Evolutionary conservation across 2,113 vertebrate genomes (phyloP), one percentile per base, ranked within the genome.

Genomic region (Neogobius melanostomus): DNA sequence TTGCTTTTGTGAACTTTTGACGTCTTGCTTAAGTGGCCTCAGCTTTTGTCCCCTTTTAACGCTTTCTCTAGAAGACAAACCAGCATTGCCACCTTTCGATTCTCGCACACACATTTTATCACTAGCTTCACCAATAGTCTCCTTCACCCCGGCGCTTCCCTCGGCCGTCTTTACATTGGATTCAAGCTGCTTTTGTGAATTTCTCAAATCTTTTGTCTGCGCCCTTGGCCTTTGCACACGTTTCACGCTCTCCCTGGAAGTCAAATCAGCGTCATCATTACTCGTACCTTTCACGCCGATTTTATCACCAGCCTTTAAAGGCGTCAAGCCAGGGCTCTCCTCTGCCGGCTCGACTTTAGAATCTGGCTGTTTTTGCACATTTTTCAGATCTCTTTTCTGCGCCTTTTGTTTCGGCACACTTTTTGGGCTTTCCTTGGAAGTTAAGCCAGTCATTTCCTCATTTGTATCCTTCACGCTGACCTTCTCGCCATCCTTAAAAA

Each of bases 1-100:
- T 21, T 56, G 53, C 4, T 56, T 56, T 11, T 56, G 79, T 67
- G 85, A 36, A 36, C 28, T 36, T 36, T 36, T 36, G 28, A 36
- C 28, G 28, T 36, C 10, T 21, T 56, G 53, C 5, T 56, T 56
- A 6, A 28, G 79, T 67, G 85, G 53, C 53, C 53, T 21, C 2
- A 56, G 17, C 28, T 36, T 36, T 36, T 11, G 53, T 28, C 5
- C 53, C 17, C 17, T 56, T 56, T 56, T 56, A 16, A 36, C 28
- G 28, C 28, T 36, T 36, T 36, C 28, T 36, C 28, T 36, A 36
- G 28, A 36, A 36, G 28, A 0, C 28, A 36, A 36, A 36, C 28
- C 28, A 36, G 4, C 28, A 4, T 36, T 36, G 28, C 4, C 28
- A 36, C 28, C 28, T 36, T 36, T 36, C 28, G 28, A 5, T 36